A percentile compares a stretch with the other conserved stretches of the same genome.
Conservation (phyloP, 2,888 invertebrate genomes). For the Scrobipalpa atriplicella region DNA sequence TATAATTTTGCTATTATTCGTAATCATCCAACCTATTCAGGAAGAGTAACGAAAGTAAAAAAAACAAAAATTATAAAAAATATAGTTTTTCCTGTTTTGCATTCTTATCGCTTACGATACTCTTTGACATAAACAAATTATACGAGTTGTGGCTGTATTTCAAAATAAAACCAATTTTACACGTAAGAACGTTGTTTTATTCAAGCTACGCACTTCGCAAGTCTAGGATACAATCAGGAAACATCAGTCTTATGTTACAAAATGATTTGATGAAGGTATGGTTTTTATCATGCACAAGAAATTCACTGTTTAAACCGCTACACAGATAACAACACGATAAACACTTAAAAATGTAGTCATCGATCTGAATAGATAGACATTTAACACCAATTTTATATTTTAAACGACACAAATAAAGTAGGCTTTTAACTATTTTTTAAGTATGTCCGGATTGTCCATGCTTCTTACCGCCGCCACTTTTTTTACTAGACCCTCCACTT, state of each 20-base stretch:
- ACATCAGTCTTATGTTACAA: not conserved
- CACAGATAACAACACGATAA: too few relatives aligned
- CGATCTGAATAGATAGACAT: too few relatives aligned
- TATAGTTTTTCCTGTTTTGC: too few relatives aligned
- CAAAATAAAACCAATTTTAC: slow-evolving; percentile 7
- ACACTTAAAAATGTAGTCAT: too few relatives aligned
- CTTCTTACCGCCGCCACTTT: not conserved
- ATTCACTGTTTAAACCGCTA: too few relatives aligned
- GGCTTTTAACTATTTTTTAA: not conserved
- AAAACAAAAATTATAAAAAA: too few relatives aligned
- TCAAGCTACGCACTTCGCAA: not conserved
- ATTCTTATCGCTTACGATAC: too few relatives aligned
- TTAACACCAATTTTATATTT: not conserved
- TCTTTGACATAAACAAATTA: not conserved
- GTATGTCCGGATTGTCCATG: not conserved
- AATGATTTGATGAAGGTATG: too few relatives aligned
- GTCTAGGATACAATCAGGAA: not conserved
- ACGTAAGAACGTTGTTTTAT: not conserved
- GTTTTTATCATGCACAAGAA: too few relatives aligned
- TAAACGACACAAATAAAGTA: not conserved
- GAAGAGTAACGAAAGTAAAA: too few relatives aligned
- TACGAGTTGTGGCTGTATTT: slow-evolving; percentile 8
- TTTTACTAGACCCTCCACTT: not conserved
- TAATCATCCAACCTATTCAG: too few relatives aligned
- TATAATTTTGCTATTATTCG: too few relatives aligned